These are phyloP conservation scores for Oxygymnocypris stewartii DNA, from an alignment of 2,113 vertebrate species.

Conservation along the genomic window DNA sequence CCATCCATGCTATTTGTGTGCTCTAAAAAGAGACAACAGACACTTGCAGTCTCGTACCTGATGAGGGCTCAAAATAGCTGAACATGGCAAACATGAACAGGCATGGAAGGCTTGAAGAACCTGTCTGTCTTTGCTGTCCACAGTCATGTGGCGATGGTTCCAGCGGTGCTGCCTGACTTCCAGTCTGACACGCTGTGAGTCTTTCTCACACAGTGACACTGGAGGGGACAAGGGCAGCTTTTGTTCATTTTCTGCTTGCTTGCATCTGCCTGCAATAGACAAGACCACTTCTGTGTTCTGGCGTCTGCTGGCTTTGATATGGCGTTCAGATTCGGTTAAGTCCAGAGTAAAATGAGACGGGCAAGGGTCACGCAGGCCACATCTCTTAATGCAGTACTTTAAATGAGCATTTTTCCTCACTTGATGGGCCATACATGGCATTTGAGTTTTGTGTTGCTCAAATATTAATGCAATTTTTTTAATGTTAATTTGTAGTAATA, in stretches of 20 bases:
- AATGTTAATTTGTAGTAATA: not conserved
- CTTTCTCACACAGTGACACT: conserved; percentile 47
- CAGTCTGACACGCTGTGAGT: conserved; percentile 37
- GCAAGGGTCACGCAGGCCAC: conserved; percentile 33
- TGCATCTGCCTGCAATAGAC: conserved; percentile 58
- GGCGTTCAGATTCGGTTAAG: conserved; percentile 46
- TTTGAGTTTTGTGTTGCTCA: not conserved
- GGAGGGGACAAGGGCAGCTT: conserved; percentile 57
- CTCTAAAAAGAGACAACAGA: not conserved
- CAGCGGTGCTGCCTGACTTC: conserved; percentile 42
- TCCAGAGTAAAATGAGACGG: conserved; percentile 19
- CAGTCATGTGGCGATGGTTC: not conserved
- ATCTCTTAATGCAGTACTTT: conserved; percentile 21
- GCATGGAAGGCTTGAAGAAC: not conserved
- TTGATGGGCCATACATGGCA: not conserved
- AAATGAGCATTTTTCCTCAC: not conserved
- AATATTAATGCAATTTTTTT: no score
- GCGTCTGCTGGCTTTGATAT: conserved; percentile 58
- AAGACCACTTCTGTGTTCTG: conserved; percentile 57
- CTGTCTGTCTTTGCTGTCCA: not conserved
- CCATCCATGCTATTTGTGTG: not conserved
- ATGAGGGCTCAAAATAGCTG: not conserved
- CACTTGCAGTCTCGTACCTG: not conserved
- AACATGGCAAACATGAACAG: not conserved
- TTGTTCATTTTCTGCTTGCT: conserved; percentile 58